Percentiles rank a stretch among this genome's conserved stretches.
Evolutionary conservation across 2,113 vertebrate species (phyloP).

Genomic region (Lonchura striata): DNA sequence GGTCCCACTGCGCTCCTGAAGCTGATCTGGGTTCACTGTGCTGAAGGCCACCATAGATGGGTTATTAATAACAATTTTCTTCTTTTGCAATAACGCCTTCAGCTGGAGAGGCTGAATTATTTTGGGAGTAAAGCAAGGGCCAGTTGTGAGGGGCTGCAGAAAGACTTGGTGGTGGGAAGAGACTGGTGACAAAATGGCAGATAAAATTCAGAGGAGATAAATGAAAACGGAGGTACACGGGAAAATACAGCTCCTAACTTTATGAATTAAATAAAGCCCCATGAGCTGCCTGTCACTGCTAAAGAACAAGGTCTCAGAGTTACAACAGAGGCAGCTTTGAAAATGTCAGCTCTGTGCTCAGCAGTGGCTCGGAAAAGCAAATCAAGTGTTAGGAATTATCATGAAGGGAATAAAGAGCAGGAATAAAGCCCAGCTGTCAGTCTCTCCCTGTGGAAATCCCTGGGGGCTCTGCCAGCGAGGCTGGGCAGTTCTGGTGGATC

Average conservation of each 20-base stretch:
- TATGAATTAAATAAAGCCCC: constrained; percentile 23
- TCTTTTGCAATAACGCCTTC: not conserved
- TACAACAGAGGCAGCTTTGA: constrained; percentile 20
- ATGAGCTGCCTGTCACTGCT: constrained; percentile 19
- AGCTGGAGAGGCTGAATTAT: not conserved
- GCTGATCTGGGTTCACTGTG: not conserved
- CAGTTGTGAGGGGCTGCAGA: not conserved
- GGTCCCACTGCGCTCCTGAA: not conserved
- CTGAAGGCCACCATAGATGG: not conserved
- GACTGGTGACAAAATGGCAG: constrained; percentile 7
- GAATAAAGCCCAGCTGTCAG: not conserved
- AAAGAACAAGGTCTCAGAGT: constrained; percentile 19
- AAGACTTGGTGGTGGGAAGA: not conserved
- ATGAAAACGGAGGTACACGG: not conserved
- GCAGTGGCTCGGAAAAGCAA: not conserved
- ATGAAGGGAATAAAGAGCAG: not conserved
- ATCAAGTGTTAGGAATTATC: constrained; percentile 25
- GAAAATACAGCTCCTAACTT: not conserved
- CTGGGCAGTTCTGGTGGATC: not conserved
- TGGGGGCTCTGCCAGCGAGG: not conserved
- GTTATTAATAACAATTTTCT: not conserved
- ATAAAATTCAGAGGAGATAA: not conserved
- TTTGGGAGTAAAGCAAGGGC: not conserved
- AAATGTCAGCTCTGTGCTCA: constrained; percentile 37
- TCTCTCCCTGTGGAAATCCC: not conserved